Percentiles rank a stretch among this genome's conserved stretches.
Conservation (phyloP, 2,797 vertebrate species). For the Enteromius radiatus region DNA sequence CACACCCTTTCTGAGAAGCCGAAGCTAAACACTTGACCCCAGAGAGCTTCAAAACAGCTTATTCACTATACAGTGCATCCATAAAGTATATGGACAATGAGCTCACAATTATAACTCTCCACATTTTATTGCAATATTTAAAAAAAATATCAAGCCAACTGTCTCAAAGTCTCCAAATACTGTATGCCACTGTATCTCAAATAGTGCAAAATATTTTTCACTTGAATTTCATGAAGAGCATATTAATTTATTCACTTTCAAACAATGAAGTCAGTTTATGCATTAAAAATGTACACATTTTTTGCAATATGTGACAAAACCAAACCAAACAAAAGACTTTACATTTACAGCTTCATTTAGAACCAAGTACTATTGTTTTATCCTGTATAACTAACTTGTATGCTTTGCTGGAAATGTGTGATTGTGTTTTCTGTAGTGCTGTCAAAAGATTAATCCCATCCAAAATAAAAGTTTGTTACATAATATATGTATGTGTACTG, state of each 20-base stretch:
- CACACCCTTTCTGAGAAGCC: constrained; percentile 51
- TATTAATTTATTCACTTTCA: no score
- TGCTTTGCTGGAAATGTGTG: no score
- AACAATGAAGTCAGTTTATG: no score
- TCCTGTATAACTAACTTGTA: neutral
- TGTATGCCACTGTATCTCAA: neutral
- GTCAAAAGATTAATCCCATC: no score
- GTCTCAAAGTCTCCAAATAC: no score
- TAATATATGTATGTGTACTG: no score
- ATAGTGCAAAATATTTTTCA: neutral
- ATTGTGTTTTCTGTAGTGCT: neutral
- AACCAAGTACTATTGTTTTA: neutral
- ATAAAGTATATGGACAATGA: neutral
- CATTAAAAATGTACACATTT: no score
- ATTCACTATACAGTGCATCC: constrained; percentile 11
- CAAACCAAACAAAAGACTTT: no score
- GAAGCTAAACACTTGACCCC: constrained; percentile 7
- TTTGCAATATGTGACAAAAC: no score
- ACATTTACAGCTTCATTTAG: neutral
- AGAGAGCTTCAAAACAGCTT: constrained; percentile 61
- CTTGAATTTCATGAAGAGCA: neutral
- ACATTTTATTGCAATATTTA: neutral
- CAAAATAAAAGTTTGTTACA: no score
- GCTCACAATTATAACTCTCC: neutral
- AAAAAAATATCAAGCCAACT: neutral